phyloP scores from a whole-genome alignment of 1,140 invertebrate genomes.

The Tachypleus tridentatus region DNA sequence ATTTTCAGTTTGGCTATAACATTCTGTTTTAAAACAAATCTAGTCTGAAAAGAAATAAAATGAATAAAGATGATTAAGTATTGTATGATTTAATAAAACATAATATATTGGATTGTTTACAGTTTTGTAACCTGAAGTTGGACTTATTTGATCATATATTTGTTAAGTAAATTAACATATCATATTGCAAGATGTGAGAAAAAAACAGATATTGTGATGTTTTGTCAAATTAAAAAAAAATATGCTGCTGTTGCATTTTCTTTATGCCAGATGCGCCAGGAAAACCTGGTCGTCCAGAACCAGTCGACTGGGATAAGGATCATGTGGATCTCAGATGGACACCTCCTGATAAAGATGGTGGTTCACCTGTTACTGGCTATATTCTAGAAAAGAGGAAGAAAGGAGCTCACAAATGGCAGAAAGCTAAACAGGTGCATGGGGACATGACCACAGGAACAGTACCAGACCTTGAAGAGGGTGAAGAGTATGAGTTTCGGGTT shows the following conservation, averaged over 20 bases:
- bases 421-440: slow-evolving; percentile 56
- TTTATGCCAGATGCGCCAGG: slow-evolving; percentile 61
- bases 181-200: no score
- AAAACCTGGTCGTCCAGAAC: slow-evolving; percentile 74
- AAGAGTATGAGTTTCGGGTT: slow-evolving; percentile 94
- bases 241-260: no score
- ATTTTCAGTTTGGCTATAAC: not conserved
- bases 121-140: no score
- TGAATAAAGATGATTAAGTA: no score
- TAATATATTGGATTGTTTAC: no score
- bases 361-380: slow-evolving; percentile 88
- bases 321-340: slow-evolving; percentile 91
- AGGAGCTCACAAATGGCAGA: slow-evolving; percentile 58
- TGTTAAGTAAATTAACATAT: no score
- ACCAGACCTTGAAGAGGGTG: slow-evolving; percentile 77
- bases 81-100: no score
- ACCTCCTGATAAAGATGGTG: slow-evolving; percentile 77
- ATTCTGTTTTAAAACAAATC: not conserved
- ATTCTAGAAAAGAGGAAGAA: slow-evolving; percentile 92
- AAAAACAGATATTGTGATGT: no score
- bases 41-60: no score
- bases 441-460: slow-evolving; percentile 61
- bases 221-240: no score
- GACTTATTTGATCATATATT: no score
- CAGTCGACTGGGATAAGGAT: slow-evolving; percentile 92